phyloP scores from a whole-genome alignment of 1,140 invertebrate species.

The Bombus superbus region DNA sequence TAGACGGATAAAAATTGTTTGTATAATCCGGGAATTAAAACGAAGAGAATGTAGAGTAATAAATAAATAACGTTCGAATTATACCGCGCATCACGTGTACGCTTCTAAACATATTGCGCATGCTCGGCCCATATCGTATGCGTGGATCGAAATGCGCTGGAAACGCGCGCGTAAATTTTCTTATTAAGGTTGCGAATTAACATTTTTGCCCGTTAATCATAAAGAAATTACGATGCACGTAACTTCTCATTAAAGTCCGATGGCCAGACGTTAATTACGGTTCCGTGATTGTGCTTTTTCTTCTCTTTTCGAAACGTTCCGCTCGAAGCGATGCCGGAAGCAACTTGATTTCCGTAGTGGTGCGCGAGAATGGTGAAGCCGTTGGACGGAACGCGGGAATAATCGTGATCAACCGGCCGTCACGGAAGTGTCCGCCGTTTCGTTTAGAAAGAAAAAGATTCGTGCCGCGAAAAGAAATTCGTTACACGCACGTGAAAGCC shows the following conservation, averaged over 20 bases:
- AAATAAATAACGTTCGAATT: conserved; percentile 25
- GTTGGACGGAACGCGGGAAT: conserved; percentile 45
- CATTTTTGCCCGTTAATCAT: conserved; percentile 49
- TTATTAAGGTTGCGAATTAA: conserved; percentile 50
- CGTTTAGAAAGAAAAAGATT: conserved; percentile 6
- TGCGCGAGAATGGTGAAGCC: conserved; percentile 42
- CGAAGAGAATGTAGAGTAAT: neutral
- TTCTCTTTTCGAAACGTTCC: conserved; percentile 51
- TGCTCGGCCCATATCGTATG: neutral
- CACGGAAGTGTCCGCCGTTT: conserved; percentile 41
- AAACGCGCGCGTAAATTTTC: conserved; percentile 28
- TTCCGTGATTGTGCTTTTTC: conserved; percentile 45
- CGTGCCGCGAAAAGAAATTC: neutral
- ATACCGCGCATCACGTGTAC: neutral
- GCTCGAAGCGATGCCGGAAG: conserved; percentile 59
- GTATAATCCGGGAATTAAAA: neutral
- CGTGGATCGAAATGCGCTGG: neutral
- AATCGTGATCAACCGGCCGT: conserved; percentile 32
- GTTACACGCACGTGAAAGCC: neutral
- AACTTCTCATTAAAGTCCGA: conserved; percentile 63
- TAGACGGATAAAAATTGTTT: neutral
- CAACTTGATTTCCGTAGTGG: conserved; percentile 44
- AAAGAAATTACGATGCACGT: conserved; percentile 35
- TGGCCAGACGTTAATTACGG: conserved; percentile 58
- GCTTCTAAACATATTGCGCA: neutral